Conservation (phyloP, 2,888 invertebrate genomes). For the Drosophila cyrtoloma region DNA sequence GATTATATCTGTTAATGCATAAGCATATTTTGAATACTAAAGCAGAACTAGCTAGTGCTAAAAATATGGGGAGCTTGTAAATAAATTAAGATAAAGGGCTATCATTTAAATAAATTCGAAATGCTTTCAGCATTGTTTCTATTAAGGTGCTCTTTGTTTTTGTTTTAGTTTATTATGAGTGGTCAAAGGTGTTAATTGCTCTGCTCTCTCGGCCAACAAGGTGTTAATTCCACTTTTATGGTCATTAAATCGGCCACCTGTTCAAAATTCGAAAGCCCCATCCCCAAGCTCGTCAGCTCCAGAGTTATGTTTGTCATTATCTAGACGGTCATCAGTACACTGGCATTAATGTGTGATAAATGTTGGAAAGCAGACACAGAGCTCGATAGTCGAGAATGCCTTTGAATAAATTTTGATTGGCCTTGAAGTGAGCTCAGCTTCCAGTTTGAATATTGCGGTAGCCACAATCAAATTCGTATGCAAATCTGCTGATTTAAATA, state of each 20-base stretch:
- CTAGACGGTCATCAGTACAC: not conserved
- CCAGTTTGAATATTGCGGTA: not conserved
- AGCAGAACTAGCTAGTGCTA: not conserved
- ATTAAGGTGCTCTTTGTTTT: conserved; percentile 25
- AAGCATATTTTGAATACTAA: not conserved
- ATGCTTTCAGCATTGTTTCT: conserved; percentile 17
- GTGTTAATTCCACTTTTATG: conserved; percentile 81
- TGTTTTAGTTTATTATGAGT: conserved; percentile 56
- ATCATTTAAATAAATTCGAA: conserved; percentile 1
- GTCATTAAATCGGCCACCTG: conserved; percentile 69
- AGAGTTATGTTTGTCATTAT: conserved; percentile 68
- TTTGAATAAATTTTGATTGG: conserved; percentile 56
- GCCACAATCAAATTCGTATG: not conserved
- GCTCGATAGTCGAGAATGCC: conserved; percentile 9
- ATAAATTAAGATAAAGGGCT: not conserved
- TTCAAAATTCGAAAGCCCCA: conserved; percentile 49
- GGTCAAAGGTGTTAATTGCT: conserved; percentile 79
- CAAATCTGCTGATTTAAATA: not conserved
- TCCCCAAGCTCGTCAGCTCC: conserved; percentile 23
- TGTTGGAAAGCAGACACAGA: conserved; percentile 2
- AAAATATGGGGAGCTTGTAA: not conserved
- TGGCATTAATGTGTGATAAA: conserved; percentile 40
- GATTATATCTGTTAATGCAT: not conserved
- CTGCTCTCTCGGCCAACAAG: conserved; percentile 65
- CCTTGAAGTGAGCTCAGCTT: not conserved